Percentiles rank a stretch among this genome's conserved stretches.
These are phyloP conservation scores for Triplophysa bombifrons DNA, from an alignment of 2,797 vertebrate species.

Conservation along the genomic window DNA sequence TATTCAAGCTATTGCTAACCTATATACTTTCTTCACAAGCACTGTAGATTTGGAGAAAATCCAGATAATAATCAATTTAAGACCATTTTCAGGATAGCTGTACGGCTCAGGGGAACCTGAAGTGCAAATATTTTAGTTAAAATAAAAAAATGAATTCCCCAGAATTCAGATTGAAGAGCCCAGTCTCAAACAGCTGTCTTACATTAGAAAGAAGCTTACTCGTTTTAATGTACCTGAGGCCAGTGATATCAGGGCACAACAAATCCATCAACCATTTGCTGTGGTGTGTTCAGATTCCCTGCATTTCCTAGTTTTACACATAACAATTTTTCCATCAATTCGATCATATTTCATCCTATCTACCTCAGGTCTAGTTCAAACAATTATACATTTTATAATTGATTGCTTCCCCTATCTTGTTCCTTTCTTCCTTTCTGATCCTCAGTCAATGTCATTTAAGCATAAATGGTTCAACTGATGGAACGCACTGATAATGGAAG, in stretches of 20 bases:
- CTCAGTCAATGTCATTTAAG: conserved; percentile 6
- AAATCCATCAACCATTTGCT: neutral
- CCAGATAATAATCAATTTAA: neutral
- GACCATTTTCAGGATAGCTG: conserved; percentile 1
- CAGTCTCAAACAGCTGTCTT: neutral
- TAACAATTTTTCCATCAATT: neutral
- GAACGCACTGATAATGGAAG: neutral
- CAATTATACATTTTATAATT: conserved; percentile 14
- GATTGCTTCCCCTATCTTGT: conserved; percentile 8
- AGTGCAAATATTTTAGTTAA: neutral
- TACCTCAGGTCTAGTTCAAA: conserved; percentile 74
- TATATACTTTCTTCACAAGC: neutral
- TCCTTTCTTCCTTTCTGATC: neutral
- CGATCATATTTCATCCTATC: conserved; percentile 49
- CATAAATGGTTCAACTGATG: neutral
- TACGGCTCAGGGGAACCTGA: conserved; percentile 36
- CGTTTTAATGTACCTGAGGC: neutral
- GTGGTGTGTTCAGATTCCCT: neutral
- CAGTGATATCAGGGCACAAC: conserved; percentile 2
- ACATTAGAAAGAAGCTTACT: neutral
- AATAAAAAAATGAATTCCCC: conserved; percentile 28
- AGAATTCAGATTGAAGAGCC: neutral
- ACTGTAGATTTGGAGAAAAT: conserved; percentile 10
- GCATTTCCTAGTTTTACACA: neutral
- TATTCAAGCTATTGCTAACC: neutral